phyloP scores from a whole-genome alignment of 2,797 vertebrate species.

The Eutrigla gurnardus region DNA sequence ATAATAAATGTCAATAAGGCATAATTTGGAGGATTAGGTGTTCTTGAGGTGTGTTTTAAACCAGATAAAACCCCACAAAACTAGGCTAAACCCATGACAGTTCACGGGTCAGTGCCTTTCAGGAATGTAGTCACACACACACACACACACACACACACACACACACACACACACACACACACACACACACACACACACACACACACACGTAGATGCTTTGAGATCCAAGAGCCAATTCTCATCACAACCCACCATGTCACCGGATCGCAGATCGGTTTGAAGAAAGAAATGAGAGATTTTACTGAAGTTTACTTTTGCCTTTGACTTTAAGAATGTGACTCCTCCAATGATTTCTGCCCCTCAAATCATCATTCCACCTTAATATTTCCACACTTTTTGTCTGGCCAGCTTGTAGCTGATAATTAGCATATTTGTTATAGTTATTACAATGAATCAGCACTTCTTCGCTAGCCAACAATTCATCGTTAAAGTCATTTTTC shows the following conservation, averaged over 20 bases:
- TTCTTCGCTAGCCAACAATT: background rate
- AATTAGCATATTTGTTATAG: background rate
- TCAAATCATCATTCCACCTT: background rate
- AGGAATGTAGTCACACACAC: constrained; percentile 57
- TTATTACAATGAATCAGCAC: background rate
- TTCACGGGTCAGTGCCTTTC: constrained; percentile 38
- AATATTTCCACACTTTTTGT: background rate
- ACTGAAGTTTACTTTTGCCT: background rate
- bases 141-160: constrained; percentile 1
- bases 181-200: constrained; percentile 1
- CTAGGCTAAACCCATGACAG: constrained; percentile 35
- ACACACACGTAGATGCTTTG: constrained; percentile 55
- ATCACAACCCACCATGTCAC: background rate
- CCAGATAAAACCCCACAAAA: constrained; percentile 6
- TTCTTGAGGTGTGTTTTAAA: background rate
- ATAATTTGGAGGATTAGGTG: background rate
- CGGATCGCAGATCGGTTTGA: background rate
- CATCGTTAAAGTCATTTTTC: background rate
- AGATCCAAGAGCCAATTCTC: constrained; percentile 49
- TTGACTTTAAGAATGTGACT: background rate
- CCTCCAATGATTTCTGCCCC: background rate
- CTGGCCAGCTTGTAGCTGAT: background rate
- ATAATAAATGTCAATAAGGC: background rate
- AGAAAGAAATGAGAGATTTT: background rate
- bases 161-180: constrained; percentile 2